phyloP scores from a whole-genome alignment of 2,113 vertebrate genomes.

The Corvus hawaiiensis region DNA sequence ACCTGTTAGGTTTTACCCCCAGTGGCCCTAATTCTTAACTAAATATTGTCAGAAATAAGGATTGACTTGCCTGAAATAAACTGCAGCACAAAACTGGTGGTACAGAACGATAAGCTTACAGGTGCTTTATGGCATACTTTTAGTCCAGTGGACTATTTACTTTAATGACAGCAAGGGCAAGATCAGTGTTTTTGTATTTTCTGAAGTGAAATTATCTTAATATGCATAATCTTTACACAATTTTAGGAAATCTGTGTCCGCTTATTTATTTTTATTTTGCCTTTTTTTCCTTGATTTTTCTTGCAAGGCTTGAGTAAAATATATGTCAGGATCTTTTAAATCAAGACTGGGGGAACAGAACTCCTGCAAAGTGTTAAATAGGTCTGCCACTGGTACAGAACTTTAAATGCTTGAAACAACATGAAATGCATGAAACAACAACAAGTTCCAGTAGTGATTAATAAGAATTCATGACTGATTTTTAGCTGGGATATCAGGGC shows the following conservation, averaged over 20 bases:
- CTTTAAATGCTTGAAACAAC: background rate
- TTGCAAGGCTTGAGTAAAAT: background rate
- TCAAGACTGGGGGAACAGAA: background rate
- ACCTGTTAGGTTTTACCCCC: background rate
- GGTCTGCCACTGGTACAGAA: background rate
- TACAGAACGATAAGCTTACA: background rate
- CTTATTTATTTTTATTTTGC: background rate
- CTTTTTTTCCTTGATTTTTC: background rate
- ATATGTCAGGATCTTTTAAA: background rate
- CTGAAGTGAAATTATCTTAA: background rate
- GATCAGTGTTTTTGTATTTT: background rate
- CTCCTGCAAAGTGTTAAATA: background rate
- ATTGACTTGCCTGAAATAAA: background rate
- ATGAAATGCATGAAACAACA: conserved; percentile 13
- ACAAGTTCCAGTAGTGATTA: conserved; percentile 31
- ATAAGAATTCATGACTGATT: conserved; percentile 28
- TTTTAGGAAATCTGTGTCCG: background rate
- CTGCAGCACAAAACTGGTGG: background rate
- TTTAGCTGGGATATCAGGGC: conserved; percentile 35
- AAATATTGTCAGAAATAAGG: background rate
- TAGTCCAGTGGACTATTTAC: background rate
- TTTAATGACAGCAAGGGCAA: background rate
- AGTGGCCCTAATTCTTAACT: background rate
- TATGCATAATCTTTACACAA: background rate
- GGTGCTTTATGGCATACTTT: background rate